Percentiles rank a stretch among this genome's conserved stretches.
Conservation (phyloP, 2,888 invertebrate genomes). For the Hirtodrosophila duncani region DNA sequence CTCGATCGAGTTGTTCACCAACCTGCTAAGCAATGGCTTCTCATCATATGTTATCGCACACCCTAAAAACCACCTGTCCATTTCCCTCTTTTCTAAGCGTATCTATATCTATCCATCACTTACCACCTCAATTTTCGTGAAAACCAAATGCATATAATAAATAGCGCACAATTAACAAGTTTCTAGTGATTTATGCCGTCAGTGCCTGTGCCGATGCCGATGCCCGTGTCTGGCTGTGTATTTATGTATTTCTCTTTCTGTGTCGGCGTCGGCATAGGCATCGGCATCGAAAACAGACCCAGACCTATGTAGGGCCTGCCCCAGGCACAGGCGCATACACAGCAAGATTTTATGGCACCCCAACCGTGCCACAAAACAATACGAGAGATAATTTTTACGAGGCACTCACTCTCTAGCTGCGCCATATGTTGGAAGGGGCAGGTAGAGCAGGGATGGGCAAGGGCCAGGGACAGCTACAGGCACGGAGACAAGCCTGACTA, state of each 20-base stretch:
- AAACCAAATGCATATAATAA: constrained; percentile 63
- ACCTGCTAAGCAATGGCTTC: no score
- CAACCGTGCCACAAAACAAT: constrained; percentile 59
- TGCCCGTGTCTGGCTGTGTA: constrained; percentile 18
- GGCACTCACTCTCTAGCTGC: constrained; percentile 35
- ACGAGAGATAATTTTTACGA: constrained; percentile 65
- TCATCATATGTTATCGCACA: background rate
- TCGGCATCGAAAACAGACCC: no score
- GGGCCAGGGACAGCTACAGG: background rate
- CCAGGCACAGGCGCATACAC: constrained; percentile 23
- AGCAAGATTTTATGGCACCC: constrained; percentile 63
- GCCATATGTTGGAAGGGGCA: constrained; percentile 50
- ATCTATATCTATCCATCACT: constrained; percentile 42
- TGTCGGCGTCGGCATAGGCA: constrained; percentile 1
- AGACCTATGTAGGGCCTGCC: no score
- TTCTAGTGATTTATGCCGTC: constrained; percentile 66
- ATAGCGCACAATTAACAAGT: constrained; percentile 70
- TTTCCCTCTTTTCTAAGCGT: constrained; percentile 18
- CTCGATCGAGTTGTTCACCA: no score
- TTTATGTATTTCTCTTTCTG: constrained; percentile 2
- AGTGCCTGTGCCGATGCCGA: constrained; percentile 22
- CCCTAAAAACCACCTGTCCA: constrained; percentile 45
- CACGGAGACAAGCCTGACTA: no score
- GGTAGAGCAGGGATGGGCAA: constrained; percentile 18
- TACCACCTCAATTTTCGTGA: constrained; percentile 55